Conservation (phyloP, 2,888 invertebrate species). For the Drosophila monieri region DNA sequence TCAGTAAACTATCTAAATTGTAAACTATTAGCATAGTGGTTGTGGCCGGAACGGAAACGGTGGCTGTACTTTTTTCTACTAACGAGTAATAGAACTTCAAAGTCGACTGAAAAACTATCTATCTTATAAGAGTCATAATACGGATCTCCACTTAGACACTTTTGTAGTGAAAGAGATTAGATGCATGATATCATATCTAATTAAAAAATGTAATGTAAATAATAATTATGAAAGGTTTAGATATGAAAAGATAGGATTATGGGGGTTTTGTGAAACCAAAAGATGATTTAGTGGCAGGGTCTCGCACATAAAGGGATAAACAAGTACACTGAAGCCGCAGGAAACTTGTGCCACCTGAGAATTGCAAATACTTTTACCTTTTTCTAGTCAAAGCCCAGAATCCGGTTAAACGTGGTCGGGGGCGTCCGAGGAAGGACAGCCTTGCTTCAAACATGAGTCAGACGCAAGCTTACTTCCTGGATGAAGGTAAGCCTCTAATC, state of each 20-base stretch:
- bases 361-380: slow-evolving; percentile 55
- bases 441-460: slow-evolving; percentile 85
- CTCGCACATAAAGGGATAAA: slow-evolving; percentile 1
- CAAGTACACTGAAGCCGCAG: neutral
- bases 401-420: slow-evolving; percentile 86
- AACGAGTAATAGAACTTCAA: slow-evolving; percentile 39
- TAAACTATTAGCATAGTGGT: slow-evolving; percentile 38
- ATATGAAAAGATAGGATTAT: too few relatives aligned
- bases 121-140: neutral
- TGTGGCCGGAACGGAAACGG: slow-evolving; percentile 45
- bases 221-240: too few relatives aligned
- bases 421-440: slow-evolving; percentile 86
- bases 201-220: neutral
- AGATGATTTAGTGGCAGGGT: too few relatives aligned
- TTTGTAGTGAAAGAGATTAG: neutral
- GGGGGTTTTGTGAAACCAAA: too few relatives aligned
- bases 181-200: neutral
- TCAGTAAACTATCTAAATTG: slow-evolving; percentile 16
- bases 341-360: slow-evolving; percentile 10
- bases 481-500: slow-evolving; percentile 87
- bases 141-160: neutral
- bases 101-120: neutral
- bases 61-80: slow-evolving; percentile 58
- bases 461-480: slow-evolving; percentile 88
- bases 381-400: slow-evolving; percentile 83